Percentiles rank a stretch among this genome's conserved stretches.
These are phyloP conservation scores for Geopemphigus sp. DNA, from an alignment of 1,140 invertebrate genomes.

Conservation along the genomic window DNA sequence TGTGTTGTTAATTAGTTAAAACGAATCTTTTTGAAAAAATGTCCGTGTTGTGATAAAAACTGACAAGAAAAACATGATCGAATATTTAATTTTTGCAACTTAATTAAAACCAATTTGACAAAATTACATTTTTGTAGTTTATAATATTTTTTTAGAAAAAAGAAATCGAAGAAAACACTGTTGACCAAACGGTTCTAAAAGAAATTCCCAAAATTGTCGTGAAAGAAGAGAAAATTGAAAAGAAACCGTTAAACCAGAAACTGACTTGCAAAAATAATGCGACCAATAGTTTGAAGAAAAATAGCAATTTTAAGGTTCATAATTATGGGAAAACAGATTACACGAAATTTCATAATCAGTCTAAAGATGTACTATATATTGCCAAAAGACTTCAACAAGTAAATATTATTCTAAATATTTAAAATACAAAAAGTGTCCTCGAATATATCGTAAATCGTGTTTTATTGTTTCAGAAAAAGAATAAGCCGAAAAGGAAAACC, in stretches of 20 bases:
- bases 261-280: background rate
- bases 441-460: background rate
- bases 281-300: background rate
- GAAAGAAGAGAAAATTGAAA: background rate
- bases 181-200: background rate
- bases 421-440: too few relatives aligned
- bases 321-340: conserved; percentile 17
- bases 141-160: conserved; percentile 3
- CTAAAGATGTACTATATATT: conserved; percentile 32
- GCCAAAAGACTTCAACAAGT: conserved; percentile 24
- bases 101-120: too few relatives aligned
- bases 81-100: too few relatives aligned
- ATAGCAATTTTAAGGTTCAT: conserved; percentile 3
- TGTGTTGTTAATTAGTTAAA: too few relatives aligned
- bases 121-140: background rate
- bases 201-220: background rate
- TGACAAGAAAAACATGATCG: too few relatives aligned
- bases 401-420: background rate
- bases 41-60: too few relatives aligned
- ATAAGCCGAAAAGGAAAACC: conserved; percentile 6
- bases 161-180: background rate
- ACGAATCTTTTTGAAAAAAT: too few relatives aligned
- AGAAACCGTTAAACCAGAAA: background rate
- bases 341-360: conserved; percentile 29
- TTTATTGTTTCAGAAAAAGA: conserved; percentile 32